phyloP scores from a whole-genome alignment of 2,797 vertebrate genomes.

The Rhabdophis nuchalis region DNA sequence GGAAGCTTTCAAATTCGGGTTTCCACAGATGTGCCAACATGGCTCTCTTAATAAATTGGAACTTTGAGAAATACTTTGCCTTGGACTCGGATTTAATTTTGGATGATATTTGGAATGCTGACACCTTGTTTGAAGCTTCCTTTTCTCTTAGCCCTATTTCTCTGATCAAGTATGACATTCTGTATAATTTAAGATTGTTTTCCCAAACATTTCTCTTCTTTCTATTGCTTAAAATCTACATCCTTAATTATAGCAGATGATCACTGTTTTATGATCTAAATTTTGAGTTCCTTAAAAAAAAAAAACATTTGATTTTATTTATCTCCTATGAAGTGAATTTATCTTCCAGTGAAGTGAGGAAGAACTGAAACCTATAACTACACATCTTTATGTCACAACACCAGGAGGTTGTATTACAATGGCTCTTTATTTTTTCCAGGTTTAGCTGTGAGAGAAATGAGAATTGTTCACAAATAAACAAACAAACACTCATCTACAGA shows the following conservation, averaged over 20 bases:
- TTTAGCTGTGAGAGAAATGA: background rate
- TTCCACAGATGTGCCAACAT: too few relatives aligned
- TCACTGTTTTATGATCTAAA: background rate
- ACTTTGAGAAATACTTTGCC: too few relatives aligned
- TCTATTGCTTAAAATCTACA: background rate
- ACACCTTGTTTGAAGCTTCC: background rate
- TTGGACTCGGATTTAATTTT: too few relatives aligned
- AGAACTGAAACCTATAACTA: background rate
- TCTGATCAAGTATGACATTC: background rate
- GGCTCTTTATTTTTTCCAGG: background rate
- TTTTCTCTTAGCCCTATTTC: background rate
- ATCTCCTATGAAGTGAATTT: background rate
- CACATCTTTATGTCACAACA: background rate
- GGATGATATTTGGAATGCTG: too few relatives aligned
- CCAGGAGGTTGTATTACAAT: background rate
- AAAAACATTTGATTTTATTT: background rate
- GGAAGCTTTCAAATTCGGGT: too few relatives aligned
- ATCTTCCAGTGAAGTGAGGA: background rate
- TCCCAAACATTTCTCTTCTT: background rate
- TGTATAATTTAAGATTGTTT: background rate
- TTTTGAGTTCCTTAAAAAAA: background rate
- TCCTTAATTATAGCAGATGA: background rate
- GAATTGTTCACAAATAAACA: background rate
- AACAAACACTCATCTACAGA: too few relatives aligned
- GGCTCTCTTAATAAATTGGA: too few relatives aligned